Conservation (phyloP, 35 echinoderm and acorn worm species). For the Holothuria glaberrima region DNA sequence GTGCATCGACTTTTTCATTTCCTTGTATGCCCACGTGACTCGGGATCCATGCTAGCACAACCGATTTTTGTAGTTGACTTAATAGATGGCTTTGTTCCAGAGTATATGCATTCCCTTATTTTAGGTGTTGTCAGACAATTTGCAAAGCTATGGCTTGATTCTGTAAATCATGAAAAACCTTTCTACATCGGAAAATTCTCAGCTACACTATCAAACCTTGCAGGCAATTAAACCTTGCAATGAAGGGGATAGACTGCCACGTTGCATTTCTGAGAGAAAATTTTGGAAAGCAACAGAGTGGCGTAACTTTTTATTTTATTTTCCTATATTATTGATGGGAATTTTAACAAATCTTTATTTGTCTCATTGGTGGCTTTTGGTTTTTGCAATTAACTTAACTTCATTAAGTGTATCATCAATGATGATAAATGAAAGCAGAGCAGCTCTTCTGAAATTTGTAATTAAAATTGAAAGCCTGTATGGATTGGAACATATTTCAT, state of each 20-base stretch:
- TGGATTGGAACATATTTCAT: conserved; percentile 32
- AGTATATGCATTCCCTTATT: conserved; percentile 51
- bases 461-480: background rate
- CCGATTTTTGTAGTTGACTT: no score
- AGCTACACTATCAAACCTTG: background rate
- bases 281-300: conserved; percentile 61
- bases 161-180: background rate
- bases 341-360: conserved; percentile 36
- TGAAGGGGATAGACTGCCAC: conserved; percentile 31
- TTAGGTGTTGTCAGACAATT: conserved; percentile 53
- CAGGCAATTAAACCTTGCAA: background rate
- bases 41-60: no score
- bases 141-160: conserved; percentile 42
- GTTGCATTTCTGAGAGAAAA: background rate
- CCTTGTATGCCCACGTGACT: no score
- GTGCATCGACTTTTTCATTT: no score
- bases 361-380: conserved; percentile 33
- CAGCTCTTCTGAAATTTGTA: no score
- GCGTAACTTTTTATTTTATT: conserved; percentile 51
- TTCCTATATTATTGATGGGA: background rate
- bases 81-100: conserved; percentile 54
- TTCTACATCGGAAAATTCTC: background rate
- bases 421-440: background rate
- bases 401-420: background rate
- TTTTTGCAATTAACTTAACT: conserved; percentile 14